phyloP scores from a whole-genome alignment of 2,113 vertebrate species.

The Chamaetylas fuelleborni region DNA sequence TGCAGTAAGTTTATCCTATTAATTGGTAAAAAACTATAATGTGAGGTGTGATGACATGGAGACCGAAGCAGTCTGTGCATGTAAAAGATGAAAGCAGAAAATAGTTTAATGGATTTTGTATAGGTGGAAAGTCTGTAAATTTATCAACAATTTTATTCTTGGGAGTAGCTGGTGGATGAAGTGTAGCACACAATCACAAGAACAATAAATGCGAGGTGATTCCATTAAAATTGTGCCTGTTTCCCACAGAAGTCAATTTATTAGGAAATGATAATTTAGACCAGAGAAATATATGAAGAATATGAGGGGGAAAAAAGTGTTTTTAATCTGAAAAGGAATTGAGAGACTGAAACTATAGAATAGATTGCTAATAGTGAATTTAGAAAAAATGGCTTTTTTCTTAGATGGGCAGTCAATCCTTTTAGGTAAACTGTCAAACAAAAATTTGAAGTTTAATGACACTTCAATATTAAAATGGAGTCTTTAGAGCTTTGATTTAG shows the following conservation, averaged over 20 bases:
- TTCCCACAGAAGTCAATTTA: background rate
- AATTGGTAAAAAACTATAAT: background rate
- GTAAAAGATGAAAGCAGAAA: background rate
- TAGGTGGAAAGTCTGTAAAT: background rate
- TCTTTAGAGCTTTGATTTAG: background rate
- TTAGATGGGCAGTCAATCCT: background rate
- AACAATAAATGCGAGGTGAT: background rate
- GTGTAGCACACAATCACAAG: background rate
- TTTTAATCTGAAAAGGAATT: background rate
- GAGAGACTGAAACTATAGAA: background rate
- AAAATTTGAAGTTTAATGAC: background rate
- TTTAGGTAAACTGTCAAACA: background rate
- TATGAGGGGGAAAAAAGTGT: background rate
- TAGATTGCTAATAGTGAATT: background rate
- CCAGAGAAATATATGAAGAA: background rate
- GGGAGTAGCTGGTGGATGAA: background rate
- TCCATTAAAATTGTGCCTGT: background rate
- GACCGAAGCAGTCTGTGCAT: background rate
- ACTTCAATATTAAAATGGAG: background rate
- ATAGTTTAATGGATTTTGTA: background rate
- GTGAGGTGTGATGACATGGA: background rate
- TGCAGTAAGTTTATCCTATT: background rate
- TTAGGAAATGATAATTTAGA: background rate
- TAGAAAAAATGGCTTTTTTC: background rate
- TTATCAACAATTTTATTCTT: background rate